Conservation (phyloP, 2,113 vertebrate species). For the Zootoca vivipara region DNA sequence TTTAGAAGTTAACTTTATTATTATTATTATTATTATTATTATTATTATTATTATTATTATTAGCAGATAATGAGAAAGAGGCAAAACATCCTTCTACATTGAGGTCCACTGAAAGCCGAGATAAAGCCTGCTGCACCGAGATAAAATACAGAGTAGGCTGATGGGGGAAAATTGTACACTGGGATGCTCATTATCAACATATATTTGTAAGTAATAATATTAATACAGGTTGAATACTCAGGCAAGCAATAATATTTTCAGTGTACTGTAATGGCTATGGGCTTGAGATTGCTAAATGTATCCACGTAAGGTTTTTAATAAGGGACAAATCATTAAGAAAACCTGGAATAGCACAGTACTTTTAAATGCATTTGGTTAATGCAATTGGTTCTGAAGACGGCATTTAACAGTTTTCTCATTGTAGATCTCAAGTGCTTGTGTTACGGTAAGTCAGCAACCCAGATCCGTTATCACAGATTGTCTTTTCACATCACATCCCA, state of each 20-base stretch:
- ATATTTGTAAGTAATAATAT: constrained; percentile 25
- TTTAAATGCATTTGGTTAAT: neutral
- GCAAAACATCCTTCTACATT: constrained; percentile 50
- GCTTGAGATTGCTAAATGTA: neutral
- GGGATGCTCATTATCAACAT: constrained; percentile 49
- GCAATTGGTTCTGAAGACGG: neutral
- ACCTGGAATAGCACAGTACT: neutral
- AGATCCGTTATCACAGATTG: neutral
- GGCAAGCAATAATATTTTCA: neutral
- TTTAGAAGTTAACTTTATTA: constrained; percentile 35
- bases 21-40: no score
- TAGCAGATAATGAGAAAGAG: constrained; percentile 65
- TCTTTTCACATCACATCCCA: neutral
- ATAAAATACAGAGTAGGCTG: constrained; percentile 65
- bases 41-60: no score
- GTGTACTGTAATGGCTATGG: constrained; percentile 37
- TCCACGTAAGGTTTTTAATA: neutral
- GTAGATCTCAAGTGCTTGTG: neutral
- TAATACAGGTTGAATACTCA: constrained; percentile 45
- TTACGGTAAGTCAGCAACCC: neutral
- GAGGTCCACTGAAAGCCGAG: constrained; percentile 39
- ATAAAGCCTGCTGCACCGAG: constrained; percentile 61
- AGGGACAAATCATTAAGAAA: neutral
- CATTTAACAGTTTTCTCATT: neutral
- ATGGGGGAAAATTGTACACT: constrained; percentile 50